A percentile compares a stretch with the other conserved stretches of the same genome.
Conservation (phyloP, 2,113 vertebrate species). For the Actenoides hombroni region DNA sequence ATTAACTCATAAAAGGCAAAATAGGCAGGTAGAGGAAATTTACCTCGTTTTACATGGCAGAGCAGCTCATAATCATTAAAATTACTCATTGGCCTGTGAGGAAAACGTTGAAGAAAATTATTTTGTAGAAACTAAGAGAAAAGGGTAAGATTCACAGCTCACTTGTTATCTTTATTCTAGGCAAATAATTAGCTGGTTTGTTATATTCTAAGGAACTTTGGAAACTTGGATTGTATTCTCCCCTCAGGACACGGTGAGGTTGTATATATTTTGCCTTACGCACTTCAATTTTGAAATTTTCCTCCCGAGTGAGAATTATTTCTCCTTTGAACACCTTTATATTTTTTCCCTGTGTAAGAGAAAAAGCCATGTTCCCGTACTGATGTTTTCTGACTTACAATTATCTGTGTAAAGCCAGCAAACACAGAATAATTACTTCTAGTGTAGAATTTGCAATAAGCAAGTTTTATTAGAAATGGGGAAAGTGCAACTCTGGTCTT, state of each 20-base stretch:
- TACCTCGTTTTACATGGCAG: not conserved
- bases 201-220: constrained; percentile 15
- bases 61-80: constrained; percentile 30
- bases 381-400: not conserved
- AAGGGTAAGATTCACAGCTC: constrained; percentile 21
- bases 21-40: not conserved
- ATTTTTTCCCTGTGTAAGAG: not conserved
- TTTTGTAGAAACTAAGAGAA: constrained; percentile 18
- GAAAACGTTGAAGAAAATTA: constrained; percentile 2
- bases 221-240: not conserved
- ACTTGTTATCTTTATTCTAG: not conserved
- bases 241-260: not conserved
- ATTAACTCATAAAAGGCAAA: not conserved
- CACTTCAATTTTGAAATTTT: not conserved
- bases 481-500: not conserved
- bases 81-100: constrained; percentile 37
- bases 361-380: not conserved
- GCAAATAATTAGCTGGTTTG: constrained; percentile 34
- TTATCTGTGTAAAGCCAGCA: constrained; percentile 12
- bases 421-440: constrained; percentile 21
- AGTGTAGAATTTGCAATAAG: not conserved
- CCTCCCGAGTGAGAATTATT: constrained; percentile 18
- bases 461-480: constrained; percentile 5
- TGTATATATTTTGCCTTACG: not conserved
- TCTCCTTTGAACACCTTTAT: constrained; percentile 33